Conservation (phyloP, 2,888 invertebrate genomes). For the Xylocampa areola region DNA sequence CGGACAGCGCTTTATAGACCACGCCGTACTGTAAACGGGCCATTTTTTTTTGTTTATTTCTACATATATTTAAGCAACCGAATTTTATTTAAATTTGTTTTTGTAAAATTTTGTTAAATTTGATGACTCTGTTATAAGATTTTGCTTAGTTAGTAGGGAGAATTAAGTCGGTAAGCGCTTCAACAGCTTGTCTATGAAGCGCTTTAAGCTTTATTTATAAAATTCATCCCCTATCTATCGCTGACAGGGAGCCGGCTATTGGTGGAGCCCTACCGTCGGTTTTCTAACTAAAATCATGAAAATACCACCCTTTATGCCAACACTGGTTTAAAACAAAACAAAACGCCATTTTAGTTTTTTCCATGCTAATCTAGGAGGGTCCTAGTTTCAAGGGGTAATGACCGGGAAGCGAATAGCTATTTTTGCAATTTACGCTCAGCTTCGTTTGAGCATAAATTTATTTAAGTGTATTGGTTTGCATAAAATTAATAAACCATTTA, state of each 20-base stretch:
- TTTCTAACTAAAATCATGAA: conserved; percentile 81
- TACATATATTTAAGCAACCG: neutral
- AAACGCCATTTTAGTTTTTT: conserved; percentile 82
- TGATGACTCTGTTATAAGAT: neutral
- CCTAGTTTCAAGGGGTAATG: conserved; percentile 76
- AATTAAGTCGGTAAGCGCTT: conserved; percentile 32
- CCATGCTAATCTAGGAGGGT: conserved; percentile 81
- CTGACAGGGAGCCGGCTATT: conserved; percentile 74
- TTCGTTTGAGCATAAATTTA: conserved; percentile 55
- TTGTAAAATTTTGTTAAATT: neutral
- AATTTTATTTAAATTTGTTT: neutral
- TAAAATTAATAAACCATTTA: conserved; percentile 45
- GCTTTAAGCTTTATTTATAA: conserved; percentile 73
- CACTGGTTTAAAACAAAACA: conserved; percentile 80
- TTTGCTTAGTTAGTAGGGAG: neutral
- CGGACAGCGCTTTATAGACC: conserved; percentile 73
- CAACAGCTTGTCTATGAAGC: conserved; percentile 75
- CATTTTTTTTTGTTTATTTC: too few relatives aligned
- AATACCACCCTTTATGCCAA: conserved; percentile 82
- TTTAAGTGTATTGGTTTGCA: conserved; percentile 45
- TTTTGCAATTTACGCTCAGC: conserved; percentile 63
- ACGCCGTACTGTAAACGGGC: conserved; percentile 19
- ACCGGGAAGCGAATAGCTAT: conserved; percentile 69
- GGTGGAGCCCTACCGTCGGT: conserved; percentile 73
- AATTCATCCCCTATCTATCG: conserved; percentile 82